A percentile compares a stretch with the other conserved stretches of the same genome.
Conservation (phyloP, 2,797 vertebrate species). For the Jordanella pulchra region DNA sequence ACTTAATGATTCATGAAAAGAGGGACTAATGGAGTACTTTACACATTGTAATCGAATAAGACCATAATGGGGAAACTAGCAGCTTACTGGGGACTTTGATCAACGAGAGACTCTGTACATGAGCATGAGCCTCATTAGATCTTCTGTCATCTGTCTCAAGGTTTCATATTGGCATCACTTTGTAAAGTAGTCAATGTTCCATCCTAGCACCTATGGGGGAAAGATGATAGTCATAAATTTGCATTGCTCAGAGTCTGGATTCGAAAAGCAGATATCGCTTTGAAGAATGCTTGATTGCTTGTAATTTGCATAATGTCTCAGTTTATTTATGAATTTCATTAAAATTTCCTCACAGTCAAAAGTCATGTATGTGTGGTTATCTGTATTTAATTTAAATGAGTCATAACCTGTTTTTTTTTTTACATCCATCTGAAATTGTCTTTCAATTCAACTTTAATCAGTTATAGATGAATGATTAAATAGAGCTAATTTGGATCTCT, state of each 20-base stretch:
- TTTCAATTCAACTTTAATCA: too few species aligned
- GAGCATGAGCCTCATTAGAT: slow-evolving; percentile 68
- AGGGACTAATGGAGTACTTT: slow-evolving; percentile 81
- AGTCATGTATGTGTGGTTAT: background rate
- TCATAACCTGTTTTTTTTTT: too few species aligned
- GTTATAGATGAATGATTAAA: too few species aligned
- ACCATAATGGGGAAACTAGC: slow-evolving; percentile 74
- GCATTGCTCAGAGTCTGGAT: slow-evolving; percentile 2
- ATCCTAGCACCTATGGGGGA: slow-evolving; percentile 22
- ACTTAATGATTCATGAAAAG: slow-evolving; percentile 84
- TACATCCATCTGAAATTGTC: too few species aligned
- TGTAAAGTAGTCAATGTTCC: slow-evolving; percentile 57
- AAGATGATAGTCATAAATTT: slow-evolving; percentile 38
- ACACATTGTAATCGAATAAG: slow-evolving; percentile 80
- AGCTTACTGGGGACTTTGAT: slow-evolving; percentile 76
- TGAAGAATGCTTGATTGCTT: background rate
- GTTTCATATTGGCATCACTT: slow-evolving; percentile 67
- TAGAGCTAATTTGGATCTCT: too few species aligned
- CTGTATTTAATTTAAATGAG: background rate
- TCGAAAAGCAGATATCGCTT: background rate
- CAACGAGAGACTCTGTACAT: slow-evolving; percentile 67
- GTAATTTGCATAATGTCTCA: background rate
- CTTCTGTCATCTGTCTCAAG: slow-evolving; percentile 60
- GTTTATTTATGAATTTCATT: background rate
- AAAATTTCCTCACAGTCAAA: background rate